Percentiles rank a stretch among this genome's conserved stretches.
These are phyloP conservation scores for Scomber japonicus DNA, from an alignment of 2,113 vertebrate genomes.

Conservation along the genomic window DNA sequence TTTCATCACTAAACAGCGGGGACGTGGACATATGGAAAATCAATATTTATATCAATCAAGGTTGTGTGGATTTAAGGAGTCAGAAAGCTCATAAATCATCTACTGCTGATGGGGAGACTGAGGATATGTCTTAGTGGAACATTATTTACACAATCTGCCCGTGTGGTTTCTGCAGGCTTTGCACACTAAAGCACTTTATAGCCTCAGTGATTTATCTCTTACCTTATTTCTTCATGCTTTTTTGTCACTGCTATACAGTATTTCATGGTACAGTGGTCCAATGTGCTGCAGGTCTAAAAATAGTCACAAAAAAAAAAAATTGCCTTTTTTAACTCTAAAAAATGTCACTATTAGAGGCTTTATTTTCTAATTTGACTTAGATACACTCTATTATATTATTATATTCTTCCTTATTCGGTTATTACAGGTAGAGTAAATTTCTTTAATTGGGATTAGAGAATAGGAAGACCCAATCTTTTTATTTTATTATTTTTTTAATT, in stretches of 20 bases:
- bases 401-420: too few relatives aligned
- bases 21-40: conserved; percentile 17
- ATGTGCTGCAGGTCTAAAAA: background rate
- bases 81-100: conserved; percentile 41
- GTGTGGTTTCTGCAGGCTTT: conserved; percentile 7
- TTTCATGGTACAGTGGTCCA: background rate
- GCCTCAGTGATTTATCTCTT: conserved; percentile 18
- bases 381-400: too few relatives aligned
- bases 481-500: too few relatives aligned
- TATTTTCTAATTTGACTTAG: too few relatives aligned
- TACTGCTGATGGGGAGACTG: background rate
- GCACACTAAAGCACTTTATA: conserved; percentile 11
- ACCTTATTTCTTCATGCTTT: conserved; percentile 11
- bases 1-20: conserved; percentile 1
- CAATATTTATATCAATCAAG: conserved; percentile 39
- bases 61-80: conserved; percentile 8
- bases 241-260: background rate
- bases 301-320: background rate
- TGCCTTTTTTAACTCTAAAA: too few relatives aligned
- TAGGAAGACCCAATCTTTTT: too few relatives aligned
- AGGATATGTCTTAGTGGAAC: conserved; percentile 23
- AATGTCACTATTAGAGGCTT: background rate
- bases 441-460: too few relatives aligned
- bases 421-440: too few relatives aligned
- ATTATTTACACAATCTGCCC: conserved; percentile 52